Base-by-base conservation (phyloP, 2,113 vertebrate species). In the Aplodontia rufa region DNA sequence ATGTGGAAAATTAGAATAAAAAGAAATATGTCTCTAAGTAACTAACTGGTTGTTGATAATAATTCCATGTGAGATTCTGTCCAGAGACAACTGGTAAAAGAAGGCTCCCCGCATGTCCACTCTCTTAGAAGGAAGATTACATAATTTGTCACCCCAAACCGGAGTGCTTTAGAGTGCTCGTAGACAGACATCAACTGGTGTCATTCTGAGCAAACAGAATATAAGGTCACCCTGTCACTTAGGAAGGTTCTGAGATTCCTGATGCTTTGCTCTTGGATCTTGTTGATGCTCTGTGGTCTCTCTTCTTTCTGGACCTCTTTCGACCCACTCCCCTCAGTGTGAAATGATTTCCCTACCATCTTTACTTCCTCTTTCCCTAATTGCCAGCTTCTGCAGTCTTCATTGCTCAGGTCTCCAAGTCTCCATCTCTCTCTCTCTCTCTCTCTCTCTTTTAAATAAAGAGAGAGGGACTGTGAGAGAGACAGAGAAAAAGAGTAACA, bases 1-100 rank as follows among this genome's bases (percentile, higher is more conserved):
- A 90, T 87, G n/a, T 66, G 75, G 72, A 90, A 64, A 66, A 24
- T 13, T 62, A n/a, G 20, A 53, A 47, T 28, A 24, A 68, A 85
- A 71, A 53, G 12, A 76, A 80, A 35, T 13, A 16, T 60, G 7
- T 42, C 58, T 82, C 60, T 40, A 17, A 84, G 24, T 26, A 94
- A 90, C n/a, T 53, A 75, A 94, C 32, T 42, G 3, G 30, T 82
- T 60, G 45, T 40, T 69, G 42, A 19, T 86, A 58, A 82, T 69
- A 68, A 35, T n/a, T 84, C 16, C 35, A 37, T 40, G 60, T 28
- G n/a, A 84, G 32, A 51, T 76, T 90, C 20, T 86, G 10, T n/a
- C 24, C n/a, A 75, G 53, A 87, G 62, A 86, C 53, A 64, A 28
- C 11, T 47, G 51, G 35, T 51, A 8, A 51, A 35, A 88, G 42